phyloP scores from a whole-genome alignment of 2,888 invertebrate genomes.

The Sphaeridia pumilis region DNA sequence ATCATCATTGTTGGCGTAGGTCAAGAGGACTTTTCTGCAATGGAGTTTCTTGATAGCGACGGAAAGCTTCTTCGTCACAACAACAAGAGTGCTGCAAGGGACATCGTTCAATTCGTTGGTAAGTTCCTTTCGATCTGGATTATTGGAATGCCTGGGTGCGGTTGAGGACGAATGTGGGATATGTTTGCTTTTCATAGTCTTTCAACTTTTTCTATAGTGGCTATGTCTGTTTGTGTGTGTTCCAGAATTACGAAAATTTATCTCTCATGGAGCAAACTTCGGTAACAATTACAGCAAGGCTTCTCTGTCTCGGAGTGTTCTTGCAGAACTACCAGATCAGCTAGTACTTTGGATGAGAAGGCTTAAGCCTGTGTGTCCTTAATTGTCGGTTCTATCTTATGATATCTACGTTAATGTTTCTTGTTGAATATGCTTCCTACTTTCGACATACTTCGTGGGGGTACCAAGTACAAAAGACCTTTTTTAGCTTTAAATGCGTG shows the following conservation, averaged over 20 bases:
- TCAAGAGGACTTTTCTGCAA: constrained; percentile 49
- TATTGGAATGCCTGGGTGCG: no score
- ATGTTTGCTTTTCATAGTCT: no score
- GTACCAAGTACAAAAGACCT: no score
- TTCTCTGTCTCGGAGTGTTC: constrained; percentile 44
- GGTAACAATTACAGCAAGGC: constrained; percentile 22
- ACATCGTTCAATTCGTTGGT: constrained; percentile 48
- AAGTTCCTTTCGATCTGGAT: constrained; percentile 9
- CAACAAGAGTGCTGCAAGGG: constrained; percentile 44
- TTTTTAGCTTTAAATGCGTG: no score
- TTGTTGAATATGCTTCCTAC: no score
- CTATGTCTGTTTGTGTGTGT: constrained; percentile 11
- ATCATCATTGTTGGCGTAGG: constrained; percentile 52
- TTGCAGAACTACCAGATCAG: constrained; percentile 46
- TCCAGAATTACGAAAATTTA: constrained; percentile 37
- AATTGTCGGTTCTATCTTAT: no score
- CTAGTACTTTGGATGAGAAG: constrained; percentile 40
- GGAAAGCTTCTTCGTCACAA: constrained; percentile 39
- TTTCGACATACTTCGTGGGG: no score
- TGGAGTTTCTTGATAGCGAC: constrained; percentile 51
- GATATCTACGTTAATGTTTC: no score
- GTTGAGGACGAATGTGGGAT: no score
- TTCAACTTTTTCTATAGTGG: no score
- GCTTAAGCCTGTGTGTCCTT: constrained; percentile 27
- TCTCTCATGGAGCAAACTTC: constrained; percentile 21